Percentiles rank a stretch among this genome's conserved stretches.
phyloP scores from a whole-genome alignment of 2,113 vertebrate species.

The Melanocharis versteri region DNA sequence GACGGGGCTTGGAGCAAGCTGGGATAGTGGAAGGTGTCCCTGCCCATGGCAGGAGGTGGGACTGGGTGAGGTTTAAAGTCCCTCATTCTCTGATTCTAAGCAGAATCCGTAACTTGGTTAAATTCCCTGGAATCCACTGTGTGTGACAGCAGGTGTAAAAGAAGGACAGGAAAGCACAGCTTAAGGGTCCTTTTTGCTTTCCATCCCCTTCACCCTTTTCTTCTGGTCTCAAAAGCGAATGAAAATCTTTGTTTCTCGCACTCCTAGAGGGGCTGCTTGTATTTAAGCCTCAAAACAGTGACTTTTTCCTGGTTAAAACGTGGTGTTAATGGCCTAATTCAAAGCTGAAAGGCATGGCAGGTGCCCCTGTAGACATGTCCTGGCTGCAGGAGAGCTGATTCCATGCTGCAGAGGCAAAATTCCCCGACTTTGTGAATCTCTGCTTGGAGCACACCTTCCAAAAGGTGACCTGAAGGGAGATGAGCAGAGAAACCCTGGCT shows the following conservation, averaged over 20 bases:
- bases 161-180: background rate
- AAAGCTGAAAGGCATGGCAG: rapidly evolving
- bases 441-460: background rate
- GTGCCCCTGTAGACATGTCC: rapidly evolving
- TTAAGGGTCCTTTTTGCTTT: background rate
- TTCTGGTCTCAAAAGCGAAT: background rate
- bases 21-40: background rate
- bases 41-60: background rate
- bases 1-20: background rate
- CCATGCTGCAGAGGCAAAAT: background rate
- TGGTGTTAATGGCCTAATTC: background rate
- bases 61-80: background rate
- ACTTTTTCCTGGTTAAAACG: rapidly evolving
- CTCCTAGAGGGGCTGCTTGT: background rate
- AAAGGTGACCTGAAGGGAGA: background rate
- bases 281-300: background rate
- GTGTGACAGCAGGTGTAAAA: background rate
- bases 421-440: background rate
- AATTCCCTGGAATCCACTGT: background rate
- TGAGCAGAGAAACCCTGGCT: background rate
- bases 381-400: background rate
- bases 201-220: no score
- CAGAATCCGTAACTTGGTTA: no score
- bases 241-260: rapidly evolving
- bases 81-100: background rate